phyloP scores from a whole-genome alignment of 1,140 invertebrate species.

The Drosophila teissieri region DNA sequence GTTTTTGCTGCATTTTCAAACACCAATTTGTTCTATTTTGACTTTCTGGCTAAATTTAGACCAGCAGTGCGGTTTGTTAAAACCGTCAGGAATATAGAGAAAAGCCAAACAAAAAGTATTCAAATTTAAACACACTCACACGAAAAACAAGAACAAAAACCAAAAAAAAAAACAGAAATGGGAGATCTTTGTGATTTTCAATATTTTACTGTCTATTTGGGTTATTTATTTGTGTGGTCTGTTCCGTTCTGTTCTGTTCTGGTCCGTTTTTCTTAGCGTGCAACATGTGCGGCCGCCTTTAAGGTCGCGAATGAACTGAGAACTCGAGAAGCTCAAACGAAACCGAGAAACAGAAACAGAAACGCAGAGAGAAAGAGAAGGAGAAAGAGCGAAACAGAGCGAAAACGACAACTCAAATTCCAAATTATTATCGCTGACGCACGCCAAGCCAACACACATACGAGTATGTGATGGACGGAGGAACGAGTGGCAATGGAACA shows the following conservation, averaged over 20 bases:
- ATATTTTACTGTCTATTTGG: conserved; percentile 22
- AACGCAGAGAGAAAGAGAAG: conserved; percentile 9
- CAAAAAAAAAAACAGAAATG: conserved; percentile 28
- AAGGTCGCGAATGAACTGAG: conserved; percentile 67
- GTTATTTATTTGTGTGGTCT: background rate
- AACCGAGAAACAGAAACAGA: conserved; percentile 41
- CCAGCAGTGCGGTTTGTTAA: conserved; percentile 17
- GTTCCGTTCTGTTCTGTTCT: background rate
- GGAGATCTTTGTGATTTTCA: conserved; percentile 32
- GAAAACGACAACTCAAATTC: conserved; percentile 29
- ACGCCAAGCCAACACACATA: conserved; percentile 30
- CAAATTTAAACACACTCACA: conserved; percentile 26
- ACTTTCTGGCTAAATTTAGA: conserved; percentile 36
- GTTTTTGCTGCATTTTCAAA: conserved; percentile 24
- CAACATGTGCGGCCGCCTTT: conserved; percentile 66
- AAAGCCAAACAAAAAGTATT: conserved; percentile 37
- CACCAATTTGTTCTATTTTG: conserved; percentile 12
- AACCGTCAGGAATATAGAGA: conserved; percentile 33
- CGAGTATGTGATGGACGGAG: conserved; percentile 5
- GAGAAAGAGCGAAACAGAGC: conserved; percentile 1
- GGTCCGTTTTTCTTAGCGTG: conserved; percentile 12
- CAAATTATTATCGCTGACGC: conserved; percentile 54
- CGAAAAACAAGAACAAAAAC: conserved; percentile 18
- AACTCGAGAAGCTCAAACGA: conserved; percentile 13
- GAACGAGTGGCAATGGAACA: conserved; percentile 31